A percentile compares a stretch with the other conserved stretches of the same genome.
phyloP scores from a whole-genome alignment of 1,140 invertebrate genomes.

The Lordiphosa mommai region DNA sequence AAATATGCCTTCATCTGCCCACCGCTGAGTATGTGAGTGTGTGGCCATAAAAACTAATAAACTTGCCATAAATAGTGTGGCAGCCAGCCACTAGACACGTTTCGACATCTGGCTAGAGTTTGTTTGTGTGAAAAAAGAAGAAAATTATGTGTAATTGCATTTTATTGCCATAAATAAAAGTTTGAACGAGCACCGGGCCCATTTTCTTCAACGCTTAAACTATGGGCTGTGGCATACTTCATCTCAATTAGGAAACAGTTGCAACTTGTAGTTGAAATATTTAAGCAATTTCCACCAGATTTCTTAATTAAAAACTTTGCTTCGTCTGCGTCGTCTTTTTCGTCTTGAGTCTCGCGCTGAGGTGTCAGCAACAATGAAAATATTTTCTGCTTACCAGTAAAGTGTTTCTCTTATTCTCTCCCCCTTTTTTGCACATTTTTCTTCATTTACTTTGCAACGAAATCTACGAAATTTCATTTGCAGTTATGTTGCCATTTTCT shows the following conservation, averaged over 20 bases:
- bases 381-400: constrained; percentile 60
- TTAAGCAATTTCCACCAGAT: constrained; percentile 70
- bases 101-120: constrained; percentile 7
- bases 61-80: constrained; percentile 54
- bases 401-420: constrained; percentile 37
- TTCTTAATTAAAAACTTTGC: constrained; percentile 76
- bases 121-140: constrained; percentile 19
- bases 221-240: constrained; percentile 5
- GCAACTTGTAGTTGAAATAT: constrained; percentile 64
- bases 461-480: constrained; percentile 76
- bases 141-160: constrained; percentile 67
- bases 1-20: constrained; percentile 37
- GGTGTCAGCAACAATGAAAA: constrained; percentile 77
- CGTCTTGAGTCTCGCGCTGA: constrained; percentile 20
- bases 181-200: constrained; percentile 11
- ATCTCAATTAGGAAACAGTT: constrained; percentile 64
- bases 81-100: neutral
- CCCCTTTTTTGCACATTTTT: constrained; percentile 62
- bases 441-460: constrained; percentile 70
- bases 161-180: constrained; percentile 69
- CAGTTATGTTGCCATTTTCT: constrained; percentile 70
- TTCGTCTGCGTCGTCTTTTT: constrained; percentile 13
- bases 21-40: constrained; percentile 1
- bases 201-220: constrained; percentile 13
- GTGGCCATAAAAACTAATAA: constrained; percentile 55